phyloP scores from a whole-genome alignment of 2,113 vertebrate species.

The Percopsis transmontana region DNA sequence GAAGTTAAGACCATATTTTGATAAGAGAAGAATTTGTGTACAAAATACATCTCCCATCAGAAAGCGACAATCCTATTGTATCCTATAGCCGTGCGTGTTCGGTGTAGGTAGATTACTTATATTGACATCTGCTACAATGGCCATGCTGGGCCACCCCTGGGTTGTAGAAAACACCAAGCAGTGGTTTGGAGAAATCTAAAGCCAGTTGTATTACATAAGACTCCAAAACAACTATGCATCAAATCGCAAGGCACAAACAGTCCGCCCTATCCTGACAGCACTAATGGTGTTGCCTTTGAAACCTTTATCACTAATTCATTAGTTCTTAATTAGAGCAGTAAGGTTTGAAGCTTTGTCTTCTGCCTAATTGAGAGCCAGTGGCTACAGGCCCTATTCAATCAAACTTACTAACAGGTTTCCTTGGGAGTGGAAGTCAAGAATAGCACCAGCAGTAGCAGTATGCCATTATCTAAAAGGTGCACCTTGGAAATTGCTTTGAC shows the following conservation, averaged over 20 bases:
- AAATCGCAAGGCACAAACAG: slow-evolving; percentile 39
- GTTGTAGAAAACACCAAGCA: slow-evolving; percentile 3
- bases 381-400: slow-evolving; percentile 51
- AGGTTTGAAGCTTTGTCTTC: slow-evolving; percentile 55
- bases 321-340: slow-evolving; percentile 50
- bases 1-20: too few species aligned
- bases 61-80: too few species aligned
- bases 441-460: slow-evolving; percentile 27
- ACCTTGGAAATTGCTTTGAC: slow-evolving; percentile 50
- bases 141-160: too few species aligned
- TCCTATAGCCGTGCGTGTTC: too few species aligned
- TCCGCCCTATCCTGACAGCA: slow-evolving; percentile 26
- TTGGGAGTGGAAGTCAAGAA: slow-evolving; percentile 42
- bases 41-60: too few species aligned
- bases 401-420: slow-evolving; percentile 44
- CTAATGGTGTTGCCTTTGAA: slow-evolving; percentile 63
- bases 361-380: slow-evolving; percentile 47
- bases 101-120: too few species aligned
- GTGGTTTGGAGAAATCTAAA: slow-evolving; percentile 15
- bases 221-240: slow-evolving; percentile 39
- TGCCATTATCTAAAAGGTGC: slow-evolving; percentile 33
- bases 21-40: too few species aligned
- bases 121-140: too few species aligned
- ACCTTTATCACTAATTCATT: slow-evolving; percentile 67
- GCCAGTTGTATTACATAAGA: slow-evolving; percentile 23